A percentile compares a stretch with the other conserved stretches of the same genome.
These are phyloP conservation scores for Silurus glanis DNA, from an alignment of 2,113 vertebrate species.

Conservation along the genomic window DNA sequence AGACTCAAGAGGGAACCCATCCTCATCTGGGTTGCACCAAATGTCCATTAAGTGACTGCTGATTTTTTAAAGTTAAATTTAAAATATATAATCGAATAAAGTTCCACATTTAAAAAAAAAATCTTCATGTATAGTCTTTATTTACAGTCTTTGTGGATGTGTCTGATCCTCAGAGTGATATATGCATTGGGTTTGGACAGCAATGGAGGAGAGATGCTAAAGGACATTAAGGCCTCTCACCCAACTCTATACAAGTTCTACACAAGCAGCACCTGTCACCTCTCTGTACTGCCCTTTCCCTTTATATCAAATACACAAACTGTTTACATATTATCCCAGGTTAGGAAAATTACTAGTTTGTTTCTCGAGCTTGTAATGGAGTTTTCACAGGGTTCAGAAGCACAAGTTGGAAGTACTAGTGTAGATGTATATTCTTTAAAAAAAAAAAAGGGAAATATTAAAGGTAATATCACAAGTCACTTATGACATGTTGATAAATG, in stretches of 20 bases:
- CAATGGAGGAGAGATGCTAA: conserved; percentile 33
- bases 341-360: background rate
- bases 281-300: background rate
- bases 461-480: background rate
- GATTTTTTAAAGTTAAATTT: background rate
- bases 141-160: background rate
- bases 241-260: background rate
- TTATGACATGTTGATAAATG: background rate
- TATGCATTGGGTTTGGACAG: conserved; percentile 4
- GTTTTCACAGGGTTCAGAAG: background rate
- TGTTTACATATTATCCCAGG: background rate
- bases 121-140: too few relatives aligned
- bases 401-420: background rate
- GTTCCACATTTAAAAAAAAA: background rate
- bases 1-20: too few relatives aligned
- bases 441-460: background rate
- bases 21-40: too few relatives aligned
- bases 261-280: background rate
- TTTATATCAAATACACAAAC: background rate
- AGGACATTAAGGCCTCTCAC: background rate
- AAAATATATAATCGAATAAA: background rate
- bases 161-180: conserved; percentile 19
- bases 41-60: background rate
- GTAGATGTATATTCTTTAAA: background rate
- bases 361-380: background rate